phyloP scores from a whole-genome alignment of 2,888 invertebrate genomes.

The Diabrotica balteata region DNA sequence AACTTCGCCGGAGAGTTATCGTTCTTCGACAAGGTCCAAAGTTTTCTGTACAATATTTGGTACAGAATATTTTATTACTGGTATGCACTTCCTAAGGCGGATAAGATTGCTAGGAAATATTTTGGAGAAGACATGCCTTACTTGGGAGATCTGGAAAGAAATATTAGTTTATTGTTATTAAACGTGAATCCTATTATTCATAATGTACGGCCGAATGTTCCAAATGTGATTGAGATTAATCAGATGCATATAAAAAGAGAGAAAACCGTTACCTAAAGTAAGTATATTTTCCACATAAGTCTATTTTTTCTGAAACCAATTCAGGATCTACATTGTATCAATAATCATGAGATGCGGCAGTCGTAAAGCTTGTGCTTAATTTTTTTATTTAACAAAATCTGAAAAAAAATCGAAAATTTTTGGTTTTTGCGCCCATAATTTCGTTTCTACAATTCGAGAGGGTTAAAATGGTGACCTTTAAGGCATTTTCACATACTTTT shows the following conservation, averaged over 20 bases:
- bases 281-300: not conserved
- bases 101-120: conserved; percentile 37
- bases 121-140: conserved; percentile 45
- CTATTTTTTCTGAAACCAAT: too few relatives aligned
- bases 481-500: too few relatives aligned
- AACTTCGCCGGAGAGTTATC: conserved; percentile 8
- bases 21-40: conserved; percentile 33
- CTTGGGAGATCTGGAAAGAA: conserved; percentile 38
- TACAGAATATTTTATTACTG: conserved; percentile 34
- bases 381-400: too few relatives aligned
- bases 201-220: conserved; percentile 35
- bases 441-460: too few relatives aligned
- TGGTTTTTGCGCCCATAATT: too few relatives aligned
- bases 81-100: conserved; percentile 30
- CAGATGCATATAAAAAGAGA: conserved; percentile 34
- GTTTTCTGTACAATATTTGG: conserved; percentile 31
- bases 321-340: too few relatives aligned
- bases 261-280: conserved; percentile 35
- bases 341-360: too few relatives aligned
- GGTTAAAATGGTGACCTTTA: too few relatives aligned
- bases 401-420: too few relatives aligned
- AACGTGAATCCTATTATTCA: conserved; percentile 39
- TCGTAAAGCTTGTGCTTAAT: too few relatives aligned
- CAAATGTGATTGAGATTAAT: conserved; percentile 36
- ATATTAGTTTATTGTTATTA: conserved; percentile 37